A percentile compares a stretch with the other conserved stretches of the same genome.
These are phyloP conservation scores for Neoascia interrupta DNA, from an alignment of 2,888 invertebrate species.

Conservation along the genomic window DNA sequence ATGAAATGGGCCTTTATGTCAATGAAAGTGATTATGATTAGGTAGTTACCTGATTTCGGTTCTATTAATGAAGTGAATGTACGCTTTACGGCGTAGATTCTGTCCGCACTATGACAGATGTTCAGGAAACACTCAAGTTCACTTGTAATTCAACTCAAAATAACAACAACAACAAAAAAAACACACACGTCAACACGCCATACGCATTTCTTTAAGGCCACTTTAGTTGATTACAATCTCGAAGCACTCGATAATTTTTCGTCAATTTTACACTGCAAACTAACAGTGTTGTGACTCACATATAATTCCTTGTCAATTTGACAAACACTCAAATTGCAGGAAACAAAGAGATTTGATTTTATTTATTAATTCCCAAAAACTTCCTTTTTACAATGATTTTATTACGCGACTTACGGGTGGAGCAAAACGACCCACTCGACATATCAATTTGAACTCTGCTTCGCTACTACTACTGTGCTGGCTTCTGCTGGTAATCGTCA, in stretches of 20 bases:
- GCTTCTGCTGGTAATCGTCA: conserved; percentile 23
- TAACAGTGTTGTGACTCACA: too few relatives aligned
- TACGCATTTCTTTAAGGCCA: background rate
- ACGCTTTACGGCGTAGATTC: too few relatives aligned
- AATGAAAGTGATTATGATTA: conserved; percentile 10
- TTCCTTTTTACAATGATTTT: conserved; percentile 18
- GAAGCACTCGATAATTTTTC: too few relatives aligned
- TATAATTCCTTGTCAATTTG: conserved; percentile 11
- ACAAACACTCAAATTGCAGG: background rate
- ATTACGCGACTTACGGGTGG: conserved; percentile 20
- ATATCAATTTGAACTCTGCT: conserved; percentile 50
- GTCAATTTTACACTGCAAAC: too few relatives aligned
- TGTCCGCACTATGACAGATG: conserved; percentile 5
- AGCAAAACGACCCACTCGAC: conserved; percentile 45
- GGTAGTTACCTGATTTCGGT: conserved; percentile 7
- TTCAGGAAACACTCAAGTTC: conserved; percentile 28
- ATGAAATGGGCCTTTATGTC: conserved; percentile 30
- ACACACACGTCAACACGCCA: conserved; percentile 4
- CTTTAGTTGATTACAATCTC: conserved; percentile 24
- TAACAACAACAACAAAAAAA: too few relatives aligned
- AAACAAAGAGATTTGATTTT: background rate
- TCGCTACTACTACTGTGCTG: conserved; percentile 45
- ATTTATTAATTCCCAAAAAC: background rate
- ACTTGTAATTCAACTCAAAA: too few relatives aligned
- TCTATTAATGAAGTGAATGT: background rate